Conservation (phyloP, 2,797 vertebrate genomes). For the Eremophila alpestris region DNA sequence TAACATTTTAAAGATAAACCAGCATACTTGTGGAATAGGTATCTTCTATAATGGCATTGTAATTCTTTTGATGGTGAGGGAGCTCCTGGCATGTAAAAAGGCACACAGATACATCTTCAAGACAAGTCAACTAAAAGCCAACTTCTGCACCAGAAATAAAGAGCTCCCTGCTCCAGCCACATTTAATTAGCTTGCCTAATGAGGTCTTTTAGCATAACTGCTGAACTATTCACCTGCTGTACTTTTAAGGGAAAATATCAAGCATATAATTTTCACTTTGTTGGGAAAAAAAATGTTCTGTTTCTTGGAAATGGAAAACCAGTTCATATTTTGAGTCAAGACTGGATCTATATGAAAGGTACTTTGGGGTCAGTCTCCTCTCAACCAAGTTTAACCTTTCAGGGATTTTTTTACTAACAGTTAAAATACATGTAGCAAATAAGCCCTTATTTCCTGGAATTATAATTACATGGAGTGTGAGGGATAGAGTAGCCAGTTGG, state of each 20-base stretch:
- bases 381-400: not conserved
- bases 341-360: not conserved
- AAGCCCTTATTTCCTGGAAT: not conserved
- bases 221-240: conserved; percentile 17
- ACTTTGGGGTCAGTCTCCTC: not conserved
- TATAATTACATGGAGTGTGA: not conserved
- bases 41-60: not conserved
- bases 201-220: conserved; percentile 15
- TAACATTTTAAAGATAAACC: not conserved
- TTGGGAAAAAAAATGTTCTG: not conserved
- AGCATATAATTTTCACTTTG: not conserved
- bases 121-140: not conserved
- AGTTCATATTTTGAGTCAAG: not conserved
- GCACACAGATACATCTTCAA: not conserved
- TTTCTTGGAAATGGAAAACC: not conserved
- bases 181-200: conserved; percentile 18
- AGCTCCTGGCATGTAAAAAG: not conserved
- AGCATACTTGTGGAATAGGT: not conserved
- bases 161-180: not conserved
- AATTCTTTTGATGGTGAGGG: not conserved
- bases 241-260: conserved; percentile 14
- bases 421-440: not conserved
- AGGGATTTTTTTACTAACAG: not conserved
- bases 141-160: not conserved
- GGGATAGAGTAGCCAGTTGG: not conserved